Evolutionary conservation across 2,113 vertebrate species (phyloP).

Genomic region (Mustela nigripes): DNA sequence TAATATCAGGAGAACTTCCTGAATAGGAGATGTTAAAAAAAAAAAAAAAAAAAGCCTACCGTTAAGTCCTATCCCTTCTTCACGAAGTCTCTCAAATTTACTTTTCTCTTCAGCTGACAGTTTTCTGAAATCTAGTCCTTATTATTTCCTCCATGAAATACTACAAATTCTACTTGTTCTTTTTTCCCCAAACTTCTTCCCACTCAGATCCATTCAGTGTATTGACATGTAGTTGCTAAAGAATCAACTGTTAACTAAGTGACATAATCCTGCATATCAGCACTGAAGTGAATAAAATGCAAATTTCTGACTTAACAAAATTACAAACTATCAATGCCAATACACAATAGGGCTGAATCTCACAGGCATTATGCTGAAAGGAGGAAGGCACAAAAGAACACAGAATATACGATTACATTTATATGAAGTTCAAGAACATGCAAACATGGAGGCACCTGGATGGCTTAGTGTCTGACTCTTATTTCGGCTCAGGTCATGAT

Average conservation of each 20-base stretch:
- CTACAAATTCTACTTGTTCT: background rate
- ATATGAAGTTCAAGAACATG: conserved; percentile 15
- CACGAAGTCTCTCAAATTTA: conserved; percentile 36
- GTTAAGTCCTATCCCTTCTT: background rate
- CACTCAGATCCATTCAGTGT: background rate
- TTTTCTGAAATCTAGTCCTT: background rate
- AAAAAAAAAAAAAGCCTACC: conserved; percentile 33
- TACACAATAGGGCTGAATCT: background rate
- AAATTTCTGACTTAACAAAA: conserved; percentile 16
- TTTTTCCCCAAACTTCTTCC: background rate
- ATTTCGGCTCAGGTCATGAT: too few species aligned
- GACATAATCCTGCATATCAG: background rate
- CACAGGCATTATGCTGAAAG: background rate
- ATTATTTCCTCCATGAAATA: background rate
- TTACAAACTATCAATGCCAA: background rate
- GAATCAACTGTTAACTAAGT: background rate
- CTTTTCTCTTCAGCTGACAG: background rate
- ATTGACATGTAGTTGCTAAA: background rate
- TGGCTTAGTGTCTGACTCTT: too few species aligned
- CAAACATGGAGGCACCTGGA: too few species aligned
- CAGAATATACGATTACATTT: background rate
- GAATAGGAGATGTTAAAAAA: background rate
- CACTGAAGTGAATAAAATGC: background rate
- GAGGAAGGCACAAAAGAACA: background rate
- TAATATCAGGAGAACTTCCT: conserved; percentile 13